Evolutionary conservation across 1,140 invertebrate genomes (phyloP).

Genomic region (Xylocopa sonorina): DNA sequence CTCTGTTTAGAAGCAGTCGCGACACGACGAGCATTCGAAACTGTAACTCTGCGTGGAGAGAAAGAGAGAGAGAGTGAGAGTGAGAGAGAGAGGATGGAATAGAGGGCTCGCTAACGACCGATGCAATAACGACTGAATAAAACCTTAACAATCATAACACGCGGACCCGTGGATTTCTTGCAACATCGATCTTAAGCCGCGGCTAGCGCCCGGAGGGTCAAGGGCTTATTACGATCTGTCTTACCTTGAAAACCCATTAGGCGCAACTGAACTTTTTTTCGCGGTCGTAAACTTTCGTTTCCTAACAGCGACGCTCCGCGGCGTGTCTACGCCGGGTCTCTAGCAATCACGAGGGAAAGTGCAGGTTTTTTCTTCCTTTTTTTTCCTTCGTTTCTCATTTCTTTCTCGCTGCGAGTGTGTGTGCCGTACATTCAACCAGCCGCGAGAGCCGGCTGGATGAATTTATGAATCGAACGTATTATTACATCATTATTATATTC

Average conservation of each 20-base stretch:
- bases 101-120: slow-evolving; percentile 46
- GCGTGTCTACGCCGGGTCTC: neutral
- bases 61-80: no score
- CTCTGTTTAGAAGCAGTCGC: neutral
- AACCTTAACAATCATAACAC: slow-evolving; percentile 55
- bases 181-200: slow-evolving; percentile 61
- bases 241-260: slow-evolving; percentile 64
- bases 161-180: slow-evolving; percentile 55
- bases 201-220: slow-evolving; percentile 55
- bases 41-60: slow-evolving; percentile 15
- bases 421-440: neutral
- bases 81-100: neutral
- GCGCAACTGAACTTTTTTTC: slow-evolving; percentile 59
- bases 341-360: slow-evolving; percentile 32
- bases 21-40: slow-evolving; percentile 12
- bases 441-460: no score
- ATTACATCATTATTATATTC: no score
- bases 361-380: neutral
- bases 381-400: no score
- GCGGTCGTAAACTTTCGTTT: slow-evolving; percentile 60
- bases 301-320: slow-evolving; percentile 42
- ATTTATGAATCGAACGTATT: no score
- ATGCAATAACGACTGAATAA: slow-evolving; percentile 58
- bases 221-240: slow-evolving; percentile 65
- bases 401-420: no score